These are phyloP conservation scores for Podargus strigoides DNA, from an alignment of 2,797 vertebrate species.

Conservation along the genomic window DNA sequence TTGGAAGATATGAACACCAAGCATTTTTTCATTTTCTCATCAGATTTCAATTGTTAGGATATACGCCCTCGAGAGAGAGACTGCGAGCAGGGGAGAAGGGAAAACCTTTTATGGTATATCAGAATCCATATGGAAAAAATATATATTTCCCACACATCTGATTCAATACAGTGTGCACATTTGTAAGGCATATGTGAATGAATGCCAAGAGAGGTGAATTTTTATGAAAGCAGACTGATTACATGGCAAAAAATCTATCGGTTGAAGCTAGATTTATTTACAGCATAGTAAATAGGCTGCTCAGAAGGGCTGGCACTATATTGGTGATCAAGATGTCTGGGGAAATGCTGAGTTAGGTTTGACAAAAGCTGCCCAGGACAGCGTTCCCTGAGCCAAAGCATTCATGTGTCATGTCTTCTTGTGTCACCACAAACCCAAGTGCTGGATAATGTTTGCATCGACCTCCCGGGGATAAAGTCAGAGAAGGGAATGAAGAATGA, in stretches of 20 bases:
- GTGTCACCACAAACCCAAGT: not conserved
- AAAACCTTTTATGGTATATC: slow-evolving; percentile 56
- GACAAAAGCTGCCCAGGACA: not conserved
- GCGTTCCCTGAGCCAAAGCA: not conserved
- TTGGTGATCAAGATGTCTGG: not conserved
- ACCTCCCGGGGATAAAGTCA: not conserved
- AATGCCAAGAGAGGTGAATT: slow-evolving; percentile 49
- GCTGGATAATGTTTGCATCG: not conserved
- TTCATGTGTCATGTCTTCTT: not conserved
- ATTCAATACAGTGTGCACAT: slow-evolving; percentile 32
- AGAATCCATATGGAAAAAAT: slow-evolving; percentile 74
- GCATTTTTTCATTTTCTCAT: slow-evolving; percentile 72
- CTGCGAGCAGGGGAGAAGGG: not conserved
- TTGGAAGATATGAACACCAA: slow-evolving; percentile 47
- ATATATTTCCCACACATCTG: slow-evolving; percentile 57
- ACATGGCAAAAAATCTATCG: slow-evolving; percentile 55
- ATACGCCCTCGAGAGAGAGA: slow-evolving; percentile 59
- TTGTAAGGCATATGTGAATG: slow-evolving; percentile 65
- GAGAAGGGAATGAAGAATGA: not conserved
- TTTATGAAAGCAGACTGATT: slow-evolving; percentile 52
- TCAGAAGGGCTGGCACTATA: slow-evolving; percentile 32
- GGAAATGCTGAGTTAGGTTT: not conserved
- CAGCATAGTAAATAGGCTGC: slow-evolving; percentile 5
- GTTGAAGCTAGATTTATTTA: slow-evolving; percentile 61
- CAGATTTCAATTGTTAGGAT: slow-evolving; percentile 67